A percentile compares a stretch with the other conserved stretches of the same genome.
These are phyloP conservation scores for Dasyprocta punctata DNA, from an alignment of 2,113 vertebrate genomes.

Conservation along the genomic window DNA sequence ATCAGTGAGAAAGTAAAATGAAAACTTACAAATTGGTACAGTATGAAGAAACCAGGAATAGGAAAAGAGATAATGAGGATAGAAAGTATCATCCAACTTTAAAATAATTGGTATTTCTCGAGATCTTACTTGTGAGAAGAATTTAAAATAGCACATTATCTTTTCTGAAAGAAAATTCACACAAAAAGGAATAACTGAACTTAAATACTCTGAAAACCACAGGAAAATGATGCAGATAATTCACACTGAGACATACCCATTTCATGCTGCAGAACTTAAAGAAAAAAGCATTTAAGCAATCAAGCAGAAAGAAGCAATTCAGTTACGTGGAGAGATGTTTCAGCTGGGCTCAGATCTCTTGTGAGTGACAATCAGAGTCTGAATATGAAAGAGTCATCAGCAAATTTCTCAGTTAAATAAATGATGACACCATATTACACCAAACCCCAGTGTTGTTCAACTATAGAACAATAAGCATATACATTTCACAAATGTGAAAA, in stretches of 20 bases:
- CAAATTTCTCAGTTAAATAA: slow-evolving; percentile 6
- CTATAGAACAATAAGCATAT: not conserved
- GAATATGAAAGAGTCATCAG: not conserved
- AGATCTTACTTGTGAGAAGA: not conserved
- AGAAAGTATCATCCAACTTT: not conserved
- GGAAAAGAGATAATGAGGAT: not conserved
- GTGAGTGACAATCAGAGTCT: not conserved
- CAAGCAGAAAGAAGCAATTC: not conserved
- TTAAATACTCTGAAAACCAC: not conserved
- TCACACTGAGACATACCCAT: not conserved
- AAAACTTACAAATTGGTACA: not conserved
- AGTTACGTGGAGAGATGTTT: not conserved
- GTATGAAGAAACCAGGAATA: not conserved
- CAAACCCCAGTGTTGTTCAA: not conserved
- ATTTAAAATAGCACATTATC: slow-evolving; percentile 20
- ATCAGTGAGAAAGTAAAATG: not conserved
- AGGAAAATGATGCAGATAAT: not conserved
- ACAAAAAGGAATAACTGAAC: slow-evolving; percentile 31
- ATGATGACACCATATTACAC: not conserved
- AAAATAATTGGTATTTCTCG: slow-evolving; percentile 9
- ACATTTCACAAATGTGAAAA: not conserved
- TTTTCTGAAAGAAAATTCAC: slow-evolving; percentile 18
- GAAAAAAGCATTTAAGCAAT: not conserved
- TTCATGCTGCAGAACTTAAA: slow-evolving; percentile 7
- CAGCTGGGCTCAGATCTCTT: not conserved